Evolutionary conservation across 2,113 vertebrate genomes (phyloP), one percentile per base, ranked within the genome.

Genomic region (Melanotaenia duboulayi): DNA sequence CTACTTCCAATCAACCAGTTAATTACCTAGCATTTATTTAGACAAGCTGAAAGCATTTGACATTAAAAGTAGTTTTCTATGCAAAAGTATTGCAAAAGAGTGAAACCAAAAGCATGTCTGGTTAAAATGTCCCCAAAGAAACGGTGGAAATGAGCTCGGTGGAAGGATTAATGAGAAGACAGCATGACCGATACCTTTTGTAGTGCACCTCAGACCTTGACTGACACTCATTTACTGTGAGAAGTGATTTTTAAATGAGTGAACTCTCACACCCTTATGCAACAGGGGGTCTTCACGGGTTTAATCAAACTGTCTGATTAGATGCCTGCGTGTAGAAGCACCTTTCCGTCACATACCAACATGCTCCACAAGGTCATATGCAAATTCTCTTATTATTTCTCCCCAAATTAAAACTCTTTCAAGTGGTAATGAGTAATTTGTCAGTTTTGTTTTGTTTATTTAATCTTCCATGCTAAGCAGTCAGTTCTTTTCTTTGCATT

Each of bases 321-420:
- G 79, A 78, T 54, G 65, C 55, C 56, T 55, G 74, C 62, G 46
- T 24, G 0, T 25, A 68, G 78, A 71, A 66, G 56, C 70, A 58
- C 69, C 71, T 71, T 60, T 59, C 76, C 59, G 71, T 79, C 78
- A 78, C 69, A 48, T 14, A 55, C 58, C 35, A 49, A 80, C 80
- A 82, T 48, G 76, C 69, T 54, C 40, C 2, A 19, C 83, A 92
- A 93, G 91, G 87, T 87, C 87, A 77, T 61, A 85, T 89, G 83
- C 84, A 90, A 91, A 88, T 91, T 2, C 35, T 64, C 35, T 54
- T 20, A 76, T 74, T 75, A 71, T 63, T 86, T 78, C 67, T 84
- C 28, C 77, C 64, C 44, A 7, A 75, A 83, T 77, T 75, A n/a
- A 69, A 66, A 61, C 69, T 74, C 60, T 90, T 80, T 76, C 37